These are phyloP conservation scores for Ceramica pisi DNA, from an alignment of 2,888 invertebrate species.

Conservation along the genomic window DNA sequence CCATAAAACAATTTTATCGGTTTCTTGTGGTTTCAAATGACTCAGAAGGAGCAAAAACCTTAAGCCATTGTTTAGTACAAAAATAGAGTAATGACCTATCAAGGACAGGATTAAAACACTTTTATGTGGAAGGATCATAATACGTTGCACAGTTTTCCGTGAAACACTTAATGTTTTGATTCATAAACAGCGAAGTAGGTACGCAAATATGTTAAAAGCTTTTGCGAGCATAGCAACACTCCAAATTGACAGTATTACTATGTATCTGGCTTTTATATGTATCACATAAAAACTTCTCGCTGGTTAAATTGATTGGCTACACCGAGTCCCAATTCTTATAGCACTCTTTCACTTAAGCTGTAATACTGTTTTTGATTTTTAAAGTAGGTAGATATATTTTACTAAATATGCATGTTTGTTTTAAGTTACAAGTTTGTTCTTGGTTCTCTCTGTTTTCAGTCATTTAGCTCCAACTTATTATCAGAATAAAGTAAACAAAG, in stretches of 20 bases:
- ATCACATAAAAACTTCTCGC: background rate
- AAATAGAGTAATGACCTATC: conserved; percentile 50
- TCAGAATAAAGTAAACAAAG: no score
- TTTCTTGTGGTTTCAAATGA: conserved; percentile 59
- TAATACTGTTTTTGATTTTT: background rate
- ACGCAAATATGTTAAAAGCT: conserved; percentile 44
- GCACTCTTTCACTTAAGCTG: background rate
- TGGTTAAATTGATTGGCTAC: conserved; percentile 9
- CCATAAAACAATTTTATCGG: conserved; percentile 51
- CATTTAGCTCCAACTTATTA: background rate
- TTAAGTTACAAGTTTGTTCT: no score
- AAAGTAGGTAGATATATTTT: background rate
- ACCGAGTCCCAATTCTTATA: background rate
- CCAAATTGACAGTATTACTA: conserved; percentile 1
- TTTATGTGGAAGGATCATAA: conserved; percentile 14
- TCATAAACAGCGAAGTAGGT: background rate
- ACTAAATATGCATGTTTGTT: no score
- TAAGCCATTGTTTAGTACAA: conserved; percentile 44
- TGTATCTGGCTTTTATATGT: conserved; percentile 4
- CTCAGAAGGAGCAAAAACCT: conserved; percentile 45
- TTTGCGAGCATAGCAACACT: conserved; percentile 5
- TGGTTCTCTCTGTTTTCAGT: background rate
- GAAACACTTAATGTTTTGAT: conserved; percentile 25
- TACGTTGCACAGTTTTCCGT: conserved; percentile 2
- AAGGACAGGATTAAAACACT: conserved; percentile 42